Evolutionary conservation across 1,140 invertebrate genomes (phyloP).

Genomic region (Drosophila arawakana): DNA sequence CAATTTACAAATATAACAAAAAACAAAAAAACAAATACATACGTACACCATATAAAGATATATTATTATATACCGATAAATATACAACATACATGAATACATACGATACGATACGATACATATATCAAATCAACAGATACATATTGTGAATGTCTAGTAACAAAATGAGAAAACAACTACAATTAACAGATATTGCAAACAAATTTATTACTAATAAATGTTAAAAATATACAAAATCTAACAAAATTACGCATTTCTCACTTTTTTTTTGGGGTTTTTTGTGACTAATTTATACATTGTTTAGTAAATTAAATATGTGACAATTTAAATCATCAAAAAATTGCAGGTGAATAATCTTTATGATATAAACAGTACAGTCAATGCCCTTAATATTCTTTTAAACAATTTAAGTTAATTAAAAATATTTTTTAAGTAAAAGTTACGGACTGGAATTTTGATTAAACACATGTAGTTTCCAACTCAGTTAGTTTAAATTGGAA

Average conservation of each 20-base stretch:
- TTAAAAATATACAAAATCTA: conserved; percentile 72
- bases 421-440: no score
- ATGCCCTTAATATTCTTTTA: no score
- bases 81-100: conserved; percentile 27
- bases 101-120: conserved; percentile 10
- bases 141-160: conserved; percentile 70
- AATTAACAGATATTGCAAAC: conserved; percentile 63
- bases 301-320: not conserved
- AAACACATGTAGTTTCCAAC: no score
- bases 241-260: not conserved
- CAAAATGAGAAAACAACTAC: conserved; percentile 49
- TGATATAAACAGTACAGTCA: no score
- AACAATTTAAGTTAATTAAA: no score
- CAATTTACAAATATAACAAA: conserved; percentile 38
- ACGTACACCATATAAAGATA: conserved; percentile 50
- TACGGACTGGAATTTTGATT: no score
- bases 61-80: conserved; percentile 42
- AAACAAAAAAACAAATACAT: conserved; percentile 24
- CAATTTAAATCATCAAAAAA: not conserved
- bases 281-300: not conserved
- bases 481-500: no score
- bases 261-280: not conserved
- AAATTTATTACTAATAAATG: conserved; percentile 74
- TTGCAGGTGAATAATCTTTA: conserved; percentile 8
- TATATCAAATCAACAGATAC: conserved; percentile 68